Evolutionary conservation across 2,888 invertebrate genomes (phyloP).

Genomic region (Ditylenchus weischeri): DNA sequence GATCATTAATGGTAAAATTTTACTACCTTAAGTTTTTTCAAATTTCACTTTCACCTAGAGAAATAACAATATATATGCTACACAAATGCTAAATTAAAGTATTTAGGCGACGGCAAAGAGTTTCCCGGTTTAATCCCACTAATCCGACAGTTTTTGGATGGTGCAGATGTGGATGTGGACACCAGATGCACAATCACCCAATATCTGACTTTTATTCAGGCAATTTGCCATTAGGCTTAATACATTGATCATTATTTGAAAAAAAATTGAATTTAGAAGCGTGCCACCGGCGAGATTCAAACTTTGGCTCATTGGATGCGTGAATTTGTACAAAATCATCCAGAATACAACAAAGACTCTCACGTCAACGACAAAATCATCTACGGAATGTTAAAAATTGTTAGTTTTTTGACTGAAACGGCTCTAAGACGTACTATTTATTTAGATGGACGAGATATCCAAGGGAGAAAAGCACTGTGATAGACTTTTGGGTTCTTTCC

Average conservation of each 20-base stretch:
- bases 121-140: slow-evolving; percentile 92
- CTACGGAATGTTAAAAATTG: slow-evolving; percentile 74
- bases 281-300: slow-evolving; percentile 76
- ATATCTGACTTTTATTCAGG: slow-evolving; percentile 78
- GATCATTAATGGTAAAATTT: slow-evolving; percentile 79
- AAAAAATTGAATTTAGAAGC: slow-evolving; percentile 63
- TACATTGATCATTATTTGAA: too few species aligned
- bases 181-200: slow-evolving; percentile 92
- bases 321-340: slow-evolving; percentile 80
- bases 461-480: slow-evolving; percentile 52
- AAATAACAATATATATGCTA: background rate
- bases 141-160: slow-evolving; percentile 86
- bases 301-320: slow-evolving; percentile 95
- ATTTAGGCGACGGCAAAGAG: slow-evolving; percentile 69
- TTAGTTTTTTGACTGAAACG: slow-evolving; percentile 24
- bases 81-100: background rate
- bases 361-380: slow-evolving; percentile 81
- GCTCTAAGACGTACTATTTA: background rate
- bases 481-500: slow-evolving; percentile 54
- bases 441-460: slow-evolving; percentile 57
- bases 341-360: slow-evolving; percentile 74
- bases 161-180: slow-evolving; percentile 95
- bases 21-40: too few species aligned
- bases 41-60: too few species aligned
- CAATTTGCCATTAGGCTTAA: slow-evolving; percentile 65